These are phyloP conservation scores for Pseudomyrmex gracilis DNA, from an alignment of 1,140 invertebrate genomes.

Conservation along the genomic window DNA sequence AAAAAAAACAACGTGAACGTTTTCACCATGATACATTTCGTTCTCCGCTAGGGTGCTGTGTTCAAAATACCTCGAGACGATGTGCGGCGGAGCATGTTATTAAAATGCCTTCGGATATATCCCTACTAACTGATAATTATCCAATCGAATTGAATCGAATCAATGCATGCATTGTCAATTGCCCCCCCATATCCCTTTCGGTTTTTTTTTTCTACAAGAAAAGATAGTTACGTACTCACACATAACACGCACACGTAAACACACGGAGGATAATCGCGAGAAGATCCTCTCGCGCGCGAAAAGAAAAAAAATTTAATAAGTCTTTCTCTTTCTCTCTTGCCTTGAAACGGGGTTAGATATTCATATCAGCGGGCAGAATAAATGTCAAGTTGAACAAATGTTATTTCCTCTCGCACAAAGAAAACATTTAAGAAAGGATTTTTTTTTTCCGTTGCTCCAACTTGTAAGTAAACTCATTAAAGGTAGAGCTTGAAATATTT, in stretches of 20 bases:
- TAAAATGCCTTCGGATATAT: constrained; percentile 57
- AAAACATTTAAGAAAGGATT: neutral
- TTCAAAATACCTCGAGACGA: constrained; percentile 44
- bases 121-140: constrained; percentile 58
- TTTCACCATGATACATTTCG: constrained; percentile 52
- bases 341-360: constrained; percentile 29
- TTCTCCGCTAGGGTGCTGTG: constrained; percentile 61
- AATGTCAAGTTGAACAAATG: constrained; percentile 30
- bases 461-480: constrained; percentile 47
- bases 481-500: constrained; percentile 30
- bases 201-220: constrained; percentile 30
- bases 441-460: constrained; percentile 27
- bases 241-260: neutral
- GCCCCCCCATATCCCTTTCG: constrained; percentile 35
- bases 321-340: neutral
- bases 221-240: neutral
- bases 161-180: constrained; percentile 61
- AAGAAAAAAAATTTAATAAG: neutral
- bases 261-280: neutral
- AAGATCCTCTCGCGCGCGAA: neutral
- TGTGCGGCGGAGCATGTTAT: constrained; percentile 49
- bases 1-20: too few species aligned
- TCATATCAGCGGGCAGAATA: constrained; percentile 2
- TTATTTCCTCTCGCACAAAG: neutral
- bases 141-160: constrained; percentile 56